Base-by-base conservation (phyloP, 1,140 invertebrate species). In the Aphaenogaster rudis region DNA sequence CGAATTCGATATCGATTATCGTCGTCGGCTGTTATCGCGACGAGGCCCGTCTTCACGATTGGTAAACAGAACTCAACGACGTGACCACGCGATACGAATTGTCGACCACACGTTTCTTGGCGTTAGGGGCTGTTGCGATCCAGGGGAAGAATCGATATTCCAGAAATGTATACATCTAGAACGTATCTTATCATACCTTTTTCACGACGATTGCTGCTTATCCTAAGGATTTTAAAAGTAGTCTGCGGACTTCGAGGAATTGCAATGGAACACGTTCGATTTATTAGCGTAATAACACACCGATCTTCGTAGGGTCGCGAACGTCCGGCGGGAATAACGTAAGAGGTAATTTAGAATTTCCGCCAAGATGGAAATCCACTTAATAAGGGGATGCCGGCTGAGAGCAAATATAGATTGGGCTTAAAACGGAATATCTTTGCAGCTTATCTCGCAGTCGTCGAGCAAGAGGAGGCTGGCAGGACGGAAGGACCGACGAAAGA, bases 391-490 rank as follows among this genome's bases (percentile, higher is more conserved):
- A 86, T 67, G 59, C 36, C 63, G 33, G 33, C 7, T 64, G n/a
- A 74, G 66, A 71, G n/a, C 67, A 77, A 89, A 91, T 89, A 91
- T 88, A 91, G 88, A 89, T 91, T 88, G 78, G 76, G 5, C 87
- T 89, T 89, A 86, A 91, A 91, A 89, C 72, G 59, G 81, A 77
- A 88, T 89, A 91, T 63, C 63, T 88, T 89, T 91, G 80, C 80
- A 67, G 66, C 33, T 88, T 87, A 76, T 89, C 80, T 45, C 69
- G 66, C 84, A 88, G 86, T 21, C 66, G 21, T 72, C 82, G 66
- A 71, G 79, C 87, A 76, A 88, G 66, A 66, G 54, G 54, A 63
- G 77, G 59, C 21, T 59, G 57, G 48, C 45, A 33, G 67, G 61
- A 57, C 57, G 71, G 48, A 74, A 81, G 87, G 39, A 86, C n/a